phyloP scores from a whole-genome alignment of 2,797 vertebrate genomes.

The Alosa sapidissima region DNA sequence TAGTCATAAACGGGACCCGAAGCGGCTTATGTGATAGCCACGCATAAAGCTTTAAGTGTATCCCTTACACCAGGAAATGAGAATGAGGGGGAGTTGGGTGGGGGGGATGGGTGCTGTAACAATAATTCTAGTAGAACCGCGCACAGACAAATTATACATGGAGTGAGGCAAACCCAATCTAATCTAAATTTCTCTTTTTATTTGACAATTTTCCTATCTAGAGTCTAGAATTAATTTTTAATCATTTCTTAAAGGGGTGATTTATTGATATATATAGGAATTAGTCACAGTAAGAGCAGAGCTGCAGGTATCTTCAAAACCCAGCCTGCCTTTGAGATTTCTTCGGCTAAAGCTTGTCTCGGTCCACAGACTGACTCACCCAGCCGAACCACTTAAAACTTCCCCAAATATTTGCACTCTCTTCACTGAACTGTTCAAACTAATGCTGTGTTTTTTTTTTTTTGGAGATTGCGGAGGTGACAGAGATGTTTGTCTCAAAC shows the following conservation, averaged over 20 bases:
- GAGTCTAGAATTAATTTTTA: conserved; percentile 13
- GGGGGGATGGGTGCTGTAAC: background rate
- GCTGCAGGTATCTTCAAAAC: conserved; percentile 12
- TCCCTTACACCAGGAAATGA: conserved; percentile 21
- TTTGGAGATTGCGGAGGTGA: background rate
- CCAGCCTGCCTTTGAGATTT: background rate
- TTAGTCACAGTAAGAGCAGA: background rate
- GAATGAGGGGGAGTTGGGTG: background rate
- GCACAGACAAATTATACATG: background rate
- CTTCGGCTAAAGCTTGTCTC: background rate
- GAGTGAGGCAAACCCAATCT: background rate
- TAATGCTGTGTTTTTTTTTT: background rate
- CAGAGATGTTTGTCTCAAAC: background rate
- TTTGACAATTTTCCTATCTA: background rate
- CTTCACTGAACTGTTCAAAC: background rate
- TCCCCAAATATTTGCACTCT: background rate
- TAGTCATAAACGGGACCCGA: conserved; percentile 8
- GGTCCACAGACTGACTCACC: background rate
- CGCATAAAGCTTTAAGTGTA: conserved; percentile 20
- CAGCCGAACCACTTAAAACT: background rate
- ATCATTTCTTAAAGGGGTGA: background rate
- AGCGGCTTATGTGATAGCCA: conserved; percentile 10
- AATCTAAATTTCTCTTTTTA: conserved; percentile 18
- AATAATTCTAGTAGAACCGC: conserved; percentile 11
- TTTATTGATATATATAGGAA: conserved; percentile 2